Evolutionary conservation across 37 sponge, comb jelly and placozoan genomes (phyloP).

Genomic region (Cliona cf. orientalis): DNA sequence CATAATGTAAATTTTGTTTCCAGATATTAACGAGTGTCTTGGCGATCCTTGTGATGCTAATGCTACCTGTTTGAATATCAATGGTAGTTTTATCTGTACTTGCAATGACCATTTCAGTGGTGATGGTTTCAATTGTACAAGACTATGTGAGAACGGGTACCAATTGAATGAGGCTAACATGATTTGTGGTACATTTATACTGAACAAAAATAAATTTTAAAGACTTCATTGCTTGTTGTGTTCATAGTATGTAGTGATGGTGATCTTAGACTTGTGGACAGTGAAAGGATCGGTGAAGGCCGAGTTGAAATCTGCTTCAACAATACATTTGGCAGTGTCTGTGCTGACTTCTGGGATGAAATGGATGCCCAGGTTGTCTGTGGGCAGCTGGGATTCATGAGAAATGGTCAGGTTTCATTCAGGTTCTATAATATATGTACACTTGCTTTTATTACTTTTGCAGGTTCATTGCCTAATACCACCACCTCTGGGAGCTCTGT

Average conservation of each 20-base stretch:
- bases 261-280: constrained; percentile 28
- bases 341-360: constrained; percentile 55
- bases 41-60: constrained; percentile 13
- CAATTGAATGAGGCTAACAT: constrained; percentile 15
- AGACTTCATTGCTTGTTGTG: background rate
- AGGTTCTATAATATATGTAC: background rate
- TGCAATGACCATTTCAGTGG: constrained; percentile 23
- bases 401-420: too few relatives aligned
- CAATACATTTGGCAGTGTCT: constrained; percentile 40
- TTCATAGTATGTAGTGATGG: constrained; percentile 42
- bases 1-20: background rate
- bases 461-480: background rate
- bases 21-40: constrained; percentile 63
- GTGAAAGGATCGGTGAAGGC: constrained; percentile 8
- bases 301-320: constrained; percentile 37
- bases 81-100: constrained; percentile 33
- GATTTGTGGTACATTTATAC: background rate
- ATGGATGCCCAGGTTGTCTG: constrained; percentile 45
- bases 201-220: background rate
- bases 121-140: constrained; percentile 32
- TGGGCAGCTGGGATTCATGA: constrained; percentile 9
- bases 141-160: background rate
- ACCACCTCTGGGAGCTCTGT: constrained; percentile 7
- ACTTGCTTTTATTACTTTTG: background rate
- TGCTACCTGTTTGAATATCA: constrained; percentile 35